Evolutionary conservation across 2,797 vertebrate genomes (phyloP).

Genomic region (Eleutherodactylus coqui): DNA sequence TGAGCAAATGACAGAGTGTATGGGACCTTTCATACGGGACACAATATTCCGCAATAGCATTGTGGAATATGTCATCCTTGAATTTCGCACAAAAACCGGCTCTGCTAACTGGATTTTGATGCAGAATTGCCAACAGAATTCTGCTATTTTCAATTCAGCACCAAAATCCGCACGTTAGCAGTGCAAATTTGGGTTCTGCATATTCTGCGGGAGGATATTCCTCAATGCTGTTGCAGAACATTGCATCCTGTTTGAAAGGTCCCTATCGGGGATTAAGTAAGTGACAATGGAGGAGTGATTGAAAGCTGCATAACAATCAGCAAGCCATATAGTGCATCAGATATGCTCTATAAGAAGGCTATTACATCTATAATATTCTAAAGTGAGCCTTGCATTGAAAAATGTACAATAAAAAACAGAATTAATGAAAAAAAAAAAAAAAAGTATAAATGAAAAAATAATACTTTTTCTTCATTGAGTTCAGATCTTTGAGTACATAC

Average conservation of each 20-base stretch:
- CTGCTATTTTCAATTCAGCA: too few species aligned
- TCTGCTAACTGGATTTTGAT: too few species aligned
- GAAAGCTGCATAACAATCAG: background rate
- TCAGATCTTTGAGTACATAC: background rate
- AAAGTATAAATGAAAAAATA: background rate
- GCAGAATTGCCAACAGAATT: too few species aligned
- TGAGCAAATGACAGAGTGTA: slow-evolving; percentile 14
- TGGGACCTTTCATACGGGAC: too few species aligned
- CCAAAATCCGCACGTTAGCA: too few species aligned
- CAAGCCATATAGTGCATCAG: background rate
- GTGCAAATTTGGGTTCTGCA: too few species aligned
- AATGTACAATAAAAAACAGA: background rate
- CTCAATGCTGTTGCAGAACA: too few species aligned
- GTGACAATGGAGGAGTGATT: background rate
- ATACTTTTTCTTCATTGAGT: background rate
- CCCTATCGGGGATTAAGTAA: slow-evolving; percentile 12
- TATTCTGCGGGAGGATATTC: too few species aligned
- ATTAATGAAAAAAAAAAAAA: background rate
- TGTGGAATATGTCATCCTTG: too few species aligned
- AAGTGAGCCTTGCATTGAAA: background rate
- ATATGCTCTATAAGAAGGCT: background rate
- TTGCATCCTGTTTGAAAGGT: too few species aligned
- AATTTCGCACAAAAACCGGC: too few species aligned
- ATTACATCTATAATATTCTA: background rate
- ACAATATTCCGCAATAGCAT: too few species aligned